phyloP scores from a whole-genome alignment of 1,140 invertebrate species.

The Scaptomyza montana region DNA sequence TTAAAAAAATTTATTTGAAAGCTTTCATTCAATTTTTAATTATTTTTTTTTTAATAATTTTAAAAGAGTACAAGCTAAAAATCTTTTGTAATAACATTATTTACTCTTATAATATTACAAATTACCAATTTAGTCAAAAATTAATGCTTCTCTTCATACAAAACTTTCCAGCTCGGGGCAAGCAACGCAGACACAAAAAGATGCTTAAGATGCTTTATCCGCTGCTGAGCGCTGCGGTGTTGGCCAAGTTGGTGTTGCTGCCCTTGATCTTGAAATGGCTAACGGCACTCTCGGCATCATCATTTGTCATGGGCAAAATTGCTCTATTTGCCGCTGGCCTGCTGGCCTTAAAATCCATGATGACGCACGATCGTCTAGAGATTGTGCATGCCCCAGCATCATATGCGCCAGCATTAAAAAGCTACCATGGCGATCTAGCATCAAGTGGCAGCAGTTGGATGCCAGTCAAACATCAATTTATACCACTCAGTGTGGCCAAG shows the following conservation, averaged over 20 bases:
- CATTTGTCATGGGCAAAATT: conserved; percentile 86
- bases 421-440: conserved; percentile 54
- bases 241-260: conserved; percentile 87
- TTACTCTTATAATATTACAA: background rate
- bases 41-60: too few relatives aligned
- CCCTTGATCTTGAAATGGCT: conserved; percentile 87
- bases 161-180: conserved; percentile 63
- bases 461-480: conserved; percentile 59
- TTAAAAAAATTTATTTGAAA: too few relatives aligned
- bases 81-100: too few relatives aligned
- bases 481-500: conserved; percentile 62
- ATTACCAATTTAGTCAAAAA: background rate
- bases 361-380: conserved; percentile 65
- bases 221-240: conserved; percentile 86
- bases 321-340: conserved; percentile 84
- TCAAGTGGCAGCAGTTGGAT: conserved; percentile 63
- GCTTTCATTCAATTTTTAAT: too few relatives aligned
- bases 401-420: conserved; percentile 39
- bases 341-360: conserved; percentile 80
- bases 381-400: conserved; percentile 65
- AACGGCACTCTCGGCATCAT: conserved; percentile 86
- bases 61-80: too few relatives aligned
- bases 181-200: conserved; percentile 65
- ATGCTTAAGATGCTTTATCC: conserved; percentile 83
- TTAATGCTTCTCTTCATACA: background rate